These are phyloP conservation scores for Dasypolia templi DNA, from an alignment of 2,888 invertebrate species.

Conservation along the genomic window DNA sequence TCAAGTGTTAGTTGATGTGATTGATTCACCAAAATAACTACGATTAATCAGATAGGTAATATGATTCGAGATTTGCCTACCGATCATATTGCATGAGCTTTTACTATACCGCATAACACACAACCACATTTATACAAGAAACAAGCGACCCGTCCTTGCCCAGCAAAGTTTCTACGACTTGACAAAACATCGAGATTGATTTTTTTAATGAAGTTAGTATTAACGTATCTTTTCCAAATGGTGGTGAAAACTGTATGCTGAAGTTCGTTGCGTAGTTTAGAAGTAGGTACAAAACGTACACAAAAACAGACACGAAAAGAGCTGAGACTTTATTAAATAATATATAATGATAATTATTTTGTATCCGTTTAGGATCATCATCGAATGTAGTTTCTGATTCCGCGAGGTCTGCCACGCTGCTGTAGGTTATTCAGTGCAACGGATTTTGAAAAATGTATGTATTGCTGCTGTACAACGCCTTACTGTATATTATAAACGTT, in stretches of 20 bases:
- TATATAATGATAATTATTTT: background rate
- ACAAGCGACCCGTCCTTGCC: background rate
- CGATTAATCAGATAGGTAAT: slow-evolving; percentile 7
- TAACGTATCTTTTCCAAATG: background rate
- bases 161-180: background rate
- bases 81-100: slow-evolving; percentile 25
- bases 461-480: too few relatives aligned
- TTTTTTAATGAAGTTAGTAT: background rate
- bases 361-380: too few relatives aligned
- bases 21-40: slow-evolving; percentile 26
- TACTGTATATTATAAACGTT: too few relatives aligned
- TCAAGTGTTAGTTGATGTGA: slow-evolving; percentile 7
- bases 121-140: background rate
- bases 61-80: slow-evolving; percentile 19
- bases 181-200: background rate
- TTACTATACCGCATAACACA: background rate
- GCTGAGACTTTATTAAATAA: background rate
- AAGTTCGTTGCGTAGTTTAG: background rate
- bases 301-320: background rate
- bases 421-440: too few relatives aligned
- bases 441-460: too few relatives aligned
- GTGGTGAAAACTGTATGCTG: background rate
- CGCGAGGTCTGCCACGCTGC: too few relatives aligned
- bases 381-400: too few relatives aligned
- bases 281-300: background rate